Evolutionary conservation across 2,797 vertebrate genomes (phyloP).

Genomic region (Betta splendens): DNA sequence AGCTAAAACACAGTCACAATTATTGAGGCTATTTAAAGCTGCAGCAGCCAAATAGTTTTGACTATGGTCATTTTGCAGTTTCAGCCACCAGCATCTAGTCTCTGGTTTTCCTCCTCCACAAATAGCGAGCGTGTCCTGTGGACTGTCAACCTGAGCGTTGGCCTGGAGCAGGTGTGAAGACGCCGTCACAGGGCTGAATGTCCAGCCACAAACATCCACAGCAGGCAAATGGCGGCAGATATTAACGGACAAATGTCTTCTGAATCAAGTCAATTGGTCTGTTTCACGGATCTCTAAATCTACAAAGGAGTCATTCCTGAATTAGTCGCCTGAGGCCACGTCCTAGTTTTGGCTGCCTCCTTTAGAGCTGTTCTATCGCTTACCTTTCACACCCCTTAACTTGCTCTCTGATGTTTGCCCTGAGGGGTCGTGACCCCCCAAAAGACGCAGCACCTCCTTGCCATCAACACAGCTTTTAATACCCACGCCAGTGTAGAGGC

Average conservation of each 20-base stretch:
- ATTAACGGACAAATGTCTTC: no score
- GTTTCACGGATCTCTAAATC: background rate
- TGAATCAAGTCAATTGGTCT: background rate
- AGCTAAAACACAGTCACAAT: no score
- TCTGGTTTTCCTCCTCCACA: constrained; percentile 49
- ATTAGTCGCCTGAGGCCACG: constrained; percentile 9
- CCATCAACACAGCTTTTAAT: constrained; percentile 81
- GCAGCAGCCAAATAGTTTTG: background rate
- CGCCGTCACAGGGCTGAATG: constrained; percentile 64
- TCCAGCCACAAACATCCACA: no score
- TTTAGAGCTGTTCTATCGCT: constrained; percentile 26
- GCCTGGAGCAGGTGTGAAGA: constrained; percentile 68
- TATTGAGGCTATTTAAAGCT: constrained; percentile 6
- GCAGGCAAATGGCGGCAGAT: no score
- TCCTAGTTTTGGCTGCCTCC: background rate
- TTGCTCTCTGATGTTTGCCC: constrained; percentile 45
- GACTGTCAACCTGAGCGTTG: constrained; percentile 49
- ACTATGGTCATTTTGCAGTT: constrained; percentile 9
- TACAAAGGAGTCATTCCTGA: background rate
- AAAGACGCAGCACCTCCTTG: constrained; percentile 61
- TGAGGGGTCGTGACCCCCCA: constrained; percentile 64
- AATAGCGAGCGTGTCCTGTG: constrained; percentile 56
- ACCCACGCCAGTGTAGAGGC: constrained; percentile 72
- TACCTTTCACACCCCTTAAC: constrained; percentile 25
- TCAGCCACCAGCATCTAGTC: constrained; percentile 22